phyloP scores from a whole-genome alignment of 2,113 vertebrate species.

The Saccopteryx leptura region DNA sequence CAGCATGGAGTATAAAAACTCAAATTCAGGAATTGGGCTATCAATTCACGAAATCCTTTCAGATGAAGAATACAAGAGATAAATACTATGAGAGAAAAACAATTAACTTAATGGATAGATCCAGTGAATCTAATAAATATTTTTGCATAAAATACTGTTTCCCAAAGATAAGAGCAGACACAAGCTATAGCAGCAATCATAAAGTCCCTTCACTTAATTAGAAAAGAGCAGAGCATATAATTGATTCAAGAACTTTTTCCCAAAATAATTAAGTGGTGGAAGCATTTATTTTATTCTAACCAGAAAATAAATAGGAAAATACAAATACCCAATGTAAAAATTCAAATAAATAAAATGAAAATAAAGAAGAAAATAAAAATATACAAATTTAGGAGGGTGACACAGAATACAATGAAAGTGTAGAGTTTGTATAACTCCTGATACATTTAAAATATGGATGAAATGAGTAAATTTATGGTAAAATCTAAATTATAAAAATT shows the following conservation, averaged over 20 bases:
- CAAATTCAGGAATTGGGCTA: not conserved
- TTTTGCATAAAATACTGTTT: not conserved
- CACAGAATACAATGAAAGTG: not conserved
- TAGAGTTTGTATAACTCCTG: not conserved
- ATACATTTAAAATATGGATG: not conserved
- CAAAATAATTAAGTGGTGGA: constrained; percentile 8
- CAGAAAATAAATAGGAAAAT: not conserved
- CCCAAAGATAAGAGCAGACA: not conserved
- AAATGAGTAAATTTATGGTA: not conserved
- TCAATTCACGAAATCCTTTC: not conserved
- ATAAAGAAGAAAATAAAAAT: not conserved
- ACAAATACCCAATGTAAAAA: not conserved
- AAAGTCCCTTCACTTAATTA: not conserved
- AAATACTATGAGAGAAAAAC: not conserved
- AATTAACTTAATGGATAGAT: not conserved
- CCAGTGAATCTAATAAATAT: not conserved
- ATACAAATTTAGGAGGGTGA: not conserved
- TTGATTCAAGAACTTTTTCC: not conserved
- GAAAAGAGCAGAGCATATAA: not conserved
- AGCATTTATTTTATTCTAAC: not conserved
- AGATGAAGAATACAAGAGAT: not conserved
- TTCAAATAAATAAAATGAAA: not conserved
- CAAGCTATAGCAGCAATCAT: not conserved
- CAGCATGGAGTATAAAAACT: not conserved
- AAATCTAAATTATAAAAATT: not conserved